Evolutionary conservation across 2,113 vertebrate genomes (phyloP).

Genomic region (Oenanthe oenanthe): DNA sequence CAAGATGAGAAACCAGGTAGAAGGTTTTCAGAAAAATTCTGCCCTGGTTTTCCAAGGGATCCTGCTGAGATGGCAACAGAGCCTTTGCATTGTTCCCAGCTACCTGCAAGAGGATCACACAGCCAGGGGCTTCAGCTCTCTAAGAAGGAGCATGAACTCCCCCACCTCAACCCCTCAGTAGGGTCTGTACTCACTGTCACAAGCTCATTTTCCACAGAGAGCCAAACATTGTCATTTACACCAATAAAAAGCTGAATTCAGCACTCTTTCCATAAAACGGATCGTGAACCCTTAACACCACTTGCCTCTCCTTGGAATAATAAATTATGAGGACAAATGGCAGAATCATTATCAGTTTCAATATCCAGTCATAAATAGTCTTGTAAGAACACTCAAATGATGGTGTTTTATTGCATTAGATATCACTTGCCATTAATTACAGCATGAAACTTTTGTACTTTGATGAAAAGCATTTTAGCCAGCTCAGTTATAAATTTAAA

Average conservation of each 20-base stretch:
- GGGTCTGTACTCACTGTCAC: background rate
- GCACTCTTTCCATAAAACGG: slow-evolving; percentile 61
- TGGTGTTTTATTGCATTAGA: slow-evolving; percentile 64
- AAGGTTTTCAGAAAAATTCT: background rate
- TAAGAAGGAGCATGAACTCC: background rate
- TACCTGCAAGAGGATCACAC: background rate
- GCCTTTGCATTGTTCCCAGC: background rate
- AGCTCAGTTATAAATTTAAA: slow-evolving; percentile 57
- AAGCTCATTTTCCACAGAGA: background rate
- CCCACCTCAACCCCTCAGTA: background rate
- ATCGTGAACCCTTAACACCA: slow-evolving; percentile 66
- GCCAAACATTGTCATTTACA: slow-evolving; percentile 56
- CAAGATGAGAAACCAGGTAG: background rate
- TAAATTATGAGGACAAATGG: slow-evolving; percentile 73
- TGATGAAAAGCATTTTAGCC: slow-evolving; percentile 69
- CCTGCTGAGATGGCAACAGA: background rate
- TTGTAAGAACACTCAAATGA: slow-evolving; percentile 71
- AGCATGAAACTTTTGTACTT: slow-evolving; percentile 60
- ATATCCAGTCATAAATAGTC: slow-evolving; percentile 74
- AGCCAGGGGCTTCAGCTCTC: background rate
- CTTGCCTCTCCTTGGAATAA: slow-evolving; percentile 70
- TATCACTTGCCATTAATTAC: slow-evolving; percentile 72
- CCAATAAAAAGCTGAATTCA: slow-evolving; percentile 68
- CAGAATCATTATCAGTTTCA: slow-evolving; percentile 74
- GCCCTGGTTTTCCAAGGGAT: background rate